These are phyloP conservation scores for Agapetus fuscipes DNA, from an alignment of 2,888 invertebrate genomes.

Conservation along the genomic window DNA sequence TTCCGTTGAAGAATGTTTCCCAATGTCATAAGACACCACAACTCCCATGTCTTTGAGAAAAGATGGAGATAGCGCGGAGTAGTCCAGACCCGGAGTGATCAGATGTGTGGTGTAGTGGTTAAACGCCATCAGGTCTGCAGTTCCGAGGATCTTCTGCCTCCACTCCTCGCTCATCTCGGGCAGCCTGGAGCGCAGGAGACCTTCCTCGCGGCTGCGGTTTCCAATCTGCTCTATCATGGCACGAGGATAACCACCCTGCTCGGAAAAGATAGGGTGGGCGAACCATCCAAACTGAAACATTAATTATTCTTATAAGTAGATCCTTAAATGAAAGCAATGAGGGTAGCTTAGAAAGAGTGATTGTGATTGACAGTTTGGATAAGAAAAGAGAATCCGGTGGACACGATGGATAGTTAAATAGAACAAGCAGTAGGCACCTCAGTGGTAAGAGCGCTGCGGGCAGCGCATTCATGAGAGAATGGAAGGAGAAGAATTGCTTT, in stretches of 20 bases:
- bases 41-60: constrained; percentile 44
- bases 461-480: too few species aligned
- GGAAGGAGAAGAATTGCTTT: too few species aligned
- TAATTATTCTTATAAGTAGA: too few species aligned
- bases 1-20: constrained; percentile 39
- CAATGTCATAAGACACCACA: constrained; percentile 37
- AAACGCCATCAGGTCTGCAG: constrained; percentile 42
- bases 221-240: constrained; percentile 40
- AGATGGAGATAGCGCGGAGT: constrained; percentile 37
- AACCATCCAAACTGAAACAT: constrained; percentile 43
- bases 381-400: too few species aligned
- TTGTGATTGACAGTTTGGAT: too few species aligned
- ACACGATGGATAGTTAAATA: too few species aligned
- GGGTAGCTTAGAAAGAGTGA: too few species aligned
- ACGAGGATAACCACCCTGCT: constrained; percentile 40
- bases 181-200: constrained; percentile 34
- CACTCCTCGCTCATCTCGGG: constrained; percentile 40
- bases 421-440: too few species aligned
- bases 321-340: too few species aligned
- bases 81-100: constrained; percentile 36
- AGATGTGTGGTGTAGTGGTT: constrained; percentile 44
- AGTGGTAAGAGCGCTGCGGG: too few species aligned
- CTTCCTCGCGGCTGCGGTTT: constrained; percentile 35
- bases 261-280: constrained; percentile 43
- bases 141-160: constrained; percentile 39